Base-by-base conservation (phyloP, 1,140 invertebrate species). In the Agraylea sexmaculata region DNA sequence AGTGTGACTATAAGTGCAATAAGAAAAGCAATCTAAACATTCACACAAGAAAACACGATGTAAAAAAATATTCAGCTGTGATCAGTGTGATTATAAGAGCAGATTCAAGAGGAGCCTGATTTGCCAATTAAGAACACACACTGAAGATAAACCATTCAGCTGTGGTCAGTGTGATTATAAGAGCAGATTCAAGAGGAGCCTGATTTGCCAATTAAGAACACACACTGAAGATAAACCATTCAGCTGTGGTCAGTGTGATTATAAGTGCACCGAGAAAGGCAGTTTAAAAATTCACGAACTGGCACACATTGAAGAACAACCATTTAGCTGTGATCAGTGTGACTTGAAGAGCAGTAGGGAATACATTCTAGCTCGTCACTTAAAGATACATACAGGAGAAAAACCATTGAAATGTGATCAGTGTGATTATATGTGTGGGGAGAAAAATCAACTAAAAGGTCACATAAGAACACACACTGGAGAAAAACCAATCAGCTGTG, bases 211-310 rank as follows among this genome's bases (percentile, higher is more conserved):
- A n/a, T n/a, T n/a, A n/a, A n/a, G n/a, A 7, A 31, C 13, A 16
- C 30, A 31, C 12, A 7, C 30, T 7, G 30, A 16, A 6, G 30
- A 31, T 7, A 31, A 31, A 8, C 30, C 30, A 8, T 31, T 31
- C 16, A 5, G 6, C 7, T 31, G 30, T 16, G 30, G 16, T 31
- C 30, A 15, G 6, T 31, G 30, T 16, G 16, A 12, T 13, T 31
- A 31, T 12, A 31, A 5, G 16, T 31, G 30, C 13, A 31, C 6
- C 16, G 10, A 12, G 10, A 12, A 12, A 15, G 13, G 7, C 30
- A 31, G 16, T 31, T 13, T 31, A 7, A 31, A 31, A 31, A 12
- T 7, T 7, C 30, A 31, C 30, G 16, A 31, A 16, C 30, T 31
- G 7, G 16, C 30, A 6, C 30, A 31, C 30, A 15, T 16, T 16